Evolutionary conservation across 2,797 vertebrate species (phyloP).

Genomic region (Triplophysa bombifrons): DNA sequence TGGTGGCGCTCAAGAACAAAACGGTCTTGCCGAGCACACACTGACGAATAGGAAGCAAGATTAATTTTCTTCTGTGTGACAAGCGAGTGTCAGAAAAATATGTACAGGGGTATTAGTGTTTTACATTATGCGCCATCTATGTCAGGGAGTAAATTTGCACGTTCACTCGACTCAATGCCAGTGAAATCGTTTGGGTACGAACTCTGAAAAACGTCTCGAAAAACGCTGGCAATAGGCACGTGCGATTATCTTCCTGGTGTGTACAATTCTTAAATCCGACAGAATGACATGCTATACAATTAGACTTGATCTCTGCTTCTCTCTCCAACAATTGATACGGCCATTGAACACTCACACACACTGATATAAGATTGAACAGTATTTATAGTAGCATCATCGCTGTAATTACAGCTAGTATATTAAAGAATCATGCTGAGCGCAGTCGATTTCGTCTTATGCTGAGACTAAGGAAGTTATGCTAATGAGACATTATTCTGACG

Average conservation of each 20-base stretch:
- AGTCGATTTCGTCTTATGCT: slow-evolving; percentile 33
- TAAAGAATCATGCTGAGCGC: slow-evolving; percentile 27
- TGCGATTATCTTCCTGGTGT: no score
- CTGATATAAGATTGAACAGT: slow-evolving; percentile 14
- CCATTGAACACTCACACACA: slow-evolving; percentile 10
- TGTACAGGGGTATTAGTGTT: no score
- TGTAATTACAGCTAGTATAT: slow-evolving; percentile 18
- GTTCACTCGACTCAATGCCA: not conserved
- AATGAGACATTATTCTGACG: slow-evolving; percentile 27
- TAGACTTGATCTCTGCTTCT: slow-evolving; percentile 16
- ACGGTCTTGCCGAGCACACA: no score
- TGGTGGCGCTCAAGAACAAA: no score
- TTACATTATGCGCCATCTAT: no score
- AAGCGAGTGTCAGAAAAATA: no score
- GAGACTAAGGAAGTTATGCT: slow-evolving; percentile 9
- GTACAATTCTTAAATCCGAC: not conserved
- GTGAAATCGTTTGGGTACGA: no score
- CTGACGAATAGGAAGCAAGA: no score
- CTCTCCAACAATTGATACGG: slow-evolving; percentile 10
- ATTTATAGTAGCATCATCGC: slow-evolving; percentile 27
- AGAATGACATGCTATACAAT: not conserved
- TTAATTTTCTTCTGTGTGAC: no score
- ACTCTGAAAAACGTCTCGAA: no score
- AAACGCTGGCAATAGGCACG: no score
- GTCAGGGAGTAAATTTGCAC: no score